A percentile compares a stretch with the other conserved stretches of the same genome.
Evolutionary conservation across 2,888 invertebrate genomes (phyloP).

Genomic region (Mechanitis mazaeus): DNA sequence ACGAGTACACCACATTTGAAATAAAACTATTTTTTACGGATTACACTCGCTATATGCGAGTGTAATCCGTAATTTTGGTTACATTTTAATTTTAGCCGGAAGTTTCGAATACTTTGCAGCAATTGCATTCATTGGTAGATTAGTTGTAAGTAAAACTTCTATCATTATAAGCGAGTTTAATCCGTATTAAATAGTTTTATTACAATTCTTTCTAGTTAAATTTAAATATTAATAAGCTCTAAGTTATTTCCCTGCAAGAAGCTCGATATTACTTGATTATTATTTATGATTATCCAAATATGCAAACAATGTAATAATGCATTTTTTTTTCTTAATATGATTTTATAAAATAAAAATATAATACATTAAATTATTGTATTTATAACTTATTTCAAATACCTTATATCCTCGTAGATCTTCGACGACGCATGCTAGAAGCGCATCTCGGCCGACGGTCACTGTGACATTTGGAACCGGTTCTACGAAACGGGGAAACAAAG

Average conservation of each 20-base stretch:
- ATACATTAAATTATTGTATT: too few relatives aligned
- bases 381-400: conserved; percentile 61
- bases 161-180: too few relatives aligned
- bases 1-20: background rate
- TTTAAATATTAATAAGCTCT: conserved; percentile 1
- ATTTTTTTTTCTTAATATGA: too few relatives aligned
- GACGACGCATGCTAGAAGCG: conserved; percentile 90
- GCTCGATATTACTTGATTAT: background rate
- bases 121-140: too few relatives aligned
- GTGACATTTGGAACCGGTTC: conserved; percentile 94
- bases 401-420: conserved; percentile 91
- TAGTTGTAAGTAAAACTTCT: too few relatives aligned
- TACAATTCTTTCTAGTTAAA: background rate
- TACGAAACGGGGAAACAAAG: conserved; percentile 85
- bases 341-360: too few relatives aligned
- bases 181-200: too few relatives aligned
- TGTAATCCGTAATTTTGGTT: too few relatives aligned
- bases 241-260: background rate
- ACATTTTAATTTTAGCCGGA: too few relatives aligned
- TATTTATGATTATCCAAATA: background rate
- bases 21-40: conserved; percentile 7
- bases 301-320: background rate
- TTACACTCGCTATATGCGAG: background rate
- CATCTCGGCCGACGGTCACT: conserved; percentile 91
- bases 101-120: too few relatives aligned